Conservation (phyloP, 2,888 invertebrate species). For the Xestia c-nigrum region DNA sequence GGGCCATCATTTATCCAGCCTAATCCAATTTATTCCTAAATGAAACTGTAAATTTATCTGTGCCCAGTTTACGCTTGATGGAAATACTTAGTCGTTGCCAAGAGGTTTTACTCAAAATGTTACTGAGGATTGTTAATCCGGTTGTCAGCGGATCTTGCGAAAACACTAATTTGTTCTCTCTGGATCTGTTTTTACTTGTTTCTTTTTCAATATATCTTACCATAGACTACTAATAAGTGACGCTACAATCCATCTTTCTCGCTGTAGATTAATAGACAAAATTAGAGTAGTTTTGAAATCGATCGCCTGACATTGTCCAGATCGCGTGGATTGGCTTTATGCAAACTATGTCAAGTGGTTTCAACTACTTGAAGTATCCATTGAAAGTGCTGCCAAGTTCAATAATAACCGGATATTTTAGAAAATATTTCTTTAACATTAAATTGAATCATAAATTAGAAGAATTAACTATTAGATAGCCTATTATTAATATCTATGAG, state of each 20-base stretch:
- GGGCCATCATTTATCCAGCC: slow-evolving; percentile 14
- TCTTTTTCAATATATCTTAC: background rate
- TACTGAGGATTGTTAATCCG: slow-evolving; percentile 34
- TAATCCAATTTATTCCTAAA: slow-evolving; percentile 40
- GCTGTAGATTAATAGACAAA: slow-evolving; percentile 12
- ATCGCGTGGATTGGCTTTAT: slow-evolving; percentile 64
- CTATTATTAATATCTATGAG: slow-evolving; percentile 35
- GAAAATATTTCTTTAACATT: slow-evolving; percentile 15
- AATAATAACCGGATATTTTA: slow-evolving; percentile 25
- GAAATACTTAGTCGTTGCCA: slow-evolving; percentile 41
- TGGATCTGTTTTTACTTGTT: slow-evolving; percentile 23
- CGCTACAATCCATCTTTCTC: slow-evolving; percentile 19
- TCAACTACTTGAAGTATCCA: slow-evolving; percentile 37
- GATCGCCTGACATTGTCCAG: slow-evolving; percentile 79
- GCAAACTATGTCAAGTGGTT: slow-evolving; percentile 80
- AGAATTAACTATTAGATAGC: slow-evolving; percentile 25
- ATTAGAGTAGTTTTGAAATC: slow-evolving; percentile 63
- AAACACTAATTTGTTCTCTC: slow-evolving; percentile 24
- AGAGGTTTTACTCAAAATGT: slow-evolving; percentile 39
- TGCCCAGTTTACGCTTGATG: slow-evolving; percentile 20
- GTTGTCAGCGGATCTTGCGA: slow-evolving; percentile 24
- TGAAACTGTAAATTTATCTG: slow-evolving; percentile 33
- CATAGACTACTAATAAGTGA: background rate
- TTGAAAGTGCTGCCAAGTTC: slow-evolving; percentile 54
- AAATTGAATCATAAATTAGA: slow-evolving; percentile 4